A percentile compares a stretch with the other conserved stretches of the same genome.
Conservation (phyloP, 37 sponge, comb jelly and placozoan genomes). For the Beroe ovata region DNA sequence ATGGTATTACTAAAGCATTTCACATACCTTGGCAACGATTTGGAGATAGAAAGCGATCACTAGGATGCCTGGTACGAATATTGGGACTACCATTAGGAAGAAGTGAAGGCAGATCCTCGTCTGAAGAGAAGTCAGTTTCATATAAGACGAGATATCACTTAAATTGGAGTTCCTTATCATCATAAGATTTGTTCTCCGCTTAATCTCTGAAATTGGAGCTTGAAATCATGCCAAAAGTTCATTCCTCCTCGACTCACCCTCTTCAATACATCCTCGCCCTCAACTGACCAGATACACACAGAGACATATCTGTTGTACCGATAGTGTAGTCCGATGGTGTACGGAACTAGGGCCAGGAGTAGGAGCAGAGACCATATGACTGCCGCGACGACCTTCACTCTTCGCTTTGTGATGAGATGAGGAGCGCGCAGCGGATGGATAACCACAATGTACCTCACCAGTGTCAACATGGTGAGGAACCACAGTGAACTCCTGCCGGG, state of each 20-base stretch:
- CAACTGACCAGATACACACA: slow-evolving; percentile 11
- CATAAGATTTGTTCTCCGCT: too few species aligned
- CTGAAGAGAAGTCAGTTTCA: too few species aligned
- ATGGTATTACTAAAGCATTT: too few species aligned
- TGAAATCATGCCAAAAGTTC: too few species aligned
- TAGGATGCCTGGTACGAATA: not conserved
- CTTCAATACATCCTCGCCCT: not conserved
- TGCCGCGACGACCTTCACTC: not conserved
- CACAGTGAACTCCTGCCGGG: slow-evolving; percentile 18
- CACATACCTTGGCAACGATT: slow-evolving; percentile 15
- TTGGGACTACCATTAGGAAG: slow-evolving; percentile 6
- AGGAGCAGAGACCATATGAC: not conserved
- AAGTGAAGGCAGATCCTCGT: not conserved
- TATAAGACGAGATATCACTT: too few species aligned
- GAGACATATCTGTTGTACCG: not conserved
- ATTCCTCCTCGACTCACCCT: too few species aligned
- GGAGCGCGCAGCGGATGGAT: not conserved
- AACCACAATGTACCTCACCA: not conserved
- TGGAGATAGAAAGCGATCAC: slow-evolving; percentile 6
- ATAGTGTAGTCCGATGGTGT: not conserved
- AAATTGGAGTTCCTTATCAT: too few species aligned
- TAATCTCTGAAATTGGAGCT: too few species aligned
- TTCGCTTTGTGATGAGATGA: not conserved
- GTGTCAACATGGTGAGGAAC: slow-evolving; percentile 35
- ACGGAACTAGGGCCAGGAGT: slow-evolving; percentile 4